Base-by-base conservation (phyloP, 2,797 vertebrate species). In the Scomberomorus guttatus region DNA sequence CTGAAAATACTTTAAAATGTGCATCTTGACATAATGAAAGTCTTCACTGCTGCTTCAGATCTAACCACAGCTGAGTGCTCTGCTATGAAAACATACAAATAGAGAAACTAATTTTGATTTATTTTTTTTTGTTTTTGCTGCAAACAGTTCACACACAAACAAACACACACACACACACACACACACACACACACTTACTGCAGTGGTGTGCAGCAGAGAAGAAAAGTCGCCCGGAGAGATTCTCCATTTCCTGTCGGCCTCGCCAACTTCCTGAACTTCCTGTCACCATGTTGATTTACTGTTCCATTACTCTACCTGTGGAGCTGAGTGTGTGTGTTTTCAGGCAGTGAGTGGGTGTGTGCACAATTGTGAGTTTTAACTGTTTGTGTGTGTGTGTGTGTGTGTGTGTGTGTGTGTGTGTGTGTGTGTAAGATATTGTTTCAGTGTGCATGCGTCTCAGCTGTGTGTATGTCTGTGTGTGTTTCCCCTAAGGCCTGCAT, bases 231-330 rank as follows among this genome's bases (percentile, higher is more conserved):
- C 70, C 3, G n/a, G 24, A 50, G 52, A 77, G 77, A 54, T 65
- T 64, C 77, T 83, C 56, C 15, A 48, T 79, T 84, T 82, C 77
- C 76, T 79, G 69, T 87, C 72, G 56, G 68, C 60, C 3, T 9
- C n/a, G 13, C 58, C 82, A 32, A 32, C 29, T 32, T 32, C 29
- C 29, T 32, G 29, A 71, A 29, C 72, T 85, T 82, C 76, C 85
- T 87, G 72, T 84, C 82, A 77, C 52, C 61, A 9, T 60, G 76
- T 74, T 32, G 29, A 32, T 32, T 5, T 32, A 32, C 29, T 32
- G 29, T 32, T 32, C 29, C 29, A 32, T 32, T 32, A 32, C 29
- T 32, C 29, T 32, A 32, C 29, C 29, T 32, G 29, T 32, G 29
- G 29, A 32, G 29, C 29, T 32, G 29, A 7, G 29, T 32, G 29